phyloP scores from a whole-genome alignment of 2,113 vertebrate genomes.

The Lophochroa leadbeateri region DNA sequence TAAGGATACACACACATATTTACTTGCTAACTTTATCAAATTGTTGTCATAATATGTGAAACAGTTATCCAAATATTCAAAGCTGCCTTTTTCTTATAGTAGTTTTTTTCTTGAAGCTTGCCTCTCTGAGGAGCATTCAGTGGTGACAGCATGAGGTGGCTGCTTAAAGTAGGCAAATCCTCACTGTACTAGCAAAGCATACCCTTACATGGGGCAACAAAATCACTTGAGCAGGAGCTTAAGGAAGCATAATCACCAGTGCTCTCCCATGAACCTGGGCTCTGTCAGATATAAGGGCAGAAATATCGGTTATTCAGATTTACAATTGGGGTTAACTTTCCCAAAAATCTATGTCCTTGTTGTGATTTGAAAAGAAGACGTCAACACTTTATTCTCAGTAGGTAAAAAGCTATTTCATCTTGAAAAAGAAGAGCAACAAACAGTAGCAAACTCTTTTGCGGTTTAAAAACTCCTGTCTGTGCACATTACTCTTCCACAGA shows the following conservation, averaged over 20 bases:
- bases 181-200: background rate
- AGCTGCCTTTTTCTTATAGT: background rate
- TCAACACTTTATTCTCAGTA: background rate
- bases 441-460: slow-evolving; percentile 61
- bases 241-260: background rate
- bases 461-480: slow-evolving; percentile 78
- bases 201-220: background rate
- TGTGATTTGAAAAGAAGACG: background rate
- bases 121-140: background rate
- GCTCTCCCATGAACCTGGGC: background rate
- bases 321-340: background rate
- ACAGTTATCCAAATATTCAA: background rate
- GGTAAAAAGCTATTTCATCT: slow-evolving; percentile 3
- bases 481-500: slow-evolving; percentile 69
- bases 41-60: background rate
- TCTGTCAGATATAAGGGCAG: background rate
- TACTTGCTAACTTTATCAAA: background rate
- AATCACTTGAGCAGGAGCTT: background rate
- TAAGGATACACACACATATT: background rate
- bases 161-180: background rate
- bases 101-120: background rate
- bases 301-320: background rate
- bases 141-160: background rate
- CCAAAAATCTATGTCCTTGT: background rate
- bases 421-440: slow-evolving; percentile 36